A percentile compares a stretch with the other conserved stretches of the same genome.
Evolutionary conservation across 2,113 vertebrate species (phyloP).

Genomic region (Trinectes maculatus): DNA sequence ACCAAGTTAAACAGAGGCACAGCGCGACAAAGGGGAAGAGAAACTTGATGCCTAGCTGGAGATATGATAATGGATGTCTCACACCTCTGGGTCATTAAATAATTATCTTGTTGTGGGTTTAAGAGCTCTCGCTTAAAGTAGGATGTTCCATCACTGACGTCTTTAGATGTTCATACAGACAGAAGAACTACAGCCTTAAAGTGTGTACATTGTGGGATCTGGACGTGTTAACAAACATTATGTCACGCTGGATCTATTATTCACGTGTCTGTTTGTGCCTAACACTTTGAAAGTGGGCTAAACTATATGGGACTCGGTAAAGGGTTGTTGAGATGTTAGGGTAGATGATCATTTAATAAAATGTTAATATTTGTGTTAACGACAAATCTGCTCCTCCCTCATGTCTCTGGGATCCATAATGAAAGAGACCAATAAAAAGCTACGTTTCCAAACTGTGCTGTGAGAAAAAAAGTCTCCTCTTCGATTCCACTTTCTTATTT

Average conservation of each 20-base stretch:
- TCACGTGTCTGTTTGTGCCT: background rate
- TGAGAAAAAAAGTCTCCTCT: constrained; percentile 25
- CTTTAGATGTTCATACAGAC: constrained; percentile 5
- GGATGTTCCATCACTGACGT: constrained; percentile 26
- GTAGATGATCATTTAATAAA: background rate
- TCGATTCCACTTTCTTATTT: constrained; percentile 26
- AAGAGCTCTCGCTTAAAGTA: constrained; percentile 57
- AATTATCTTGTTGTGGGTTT: constrained; percentile 65
- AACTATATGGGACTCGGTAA: background rate
- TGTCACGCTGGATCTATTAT: constrained; percentile 11
- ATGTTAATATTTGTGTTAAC: too few relatives aligned
- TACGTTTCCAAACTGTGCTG: constrained; percentile 38
- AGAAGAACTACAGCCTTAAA: constrained; percentile 7
- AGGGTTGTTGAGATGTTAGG: background rate
- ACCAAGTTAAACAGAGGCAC: constrained; percentile 66
- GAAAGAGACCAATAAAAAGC: constrained; percentile 22
- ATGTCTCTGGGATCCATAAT: constrained; percentile 45
- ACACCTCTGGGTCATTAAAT: constrained; percentile 71
- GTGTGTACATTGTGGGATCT: constrained; percentile 15
- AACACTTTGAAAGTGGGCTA: background rate
- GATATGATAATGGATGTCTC: constrained; percentile 60
- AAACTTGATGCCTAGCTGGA: constrained; percentile 28
- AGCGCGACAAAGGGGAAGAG: constrained; percentile 17
- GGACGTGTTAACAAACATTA: constrained; percentile 15
- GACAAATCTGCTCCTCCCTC: background rate